A percentile compares a stretch with the other conserved stretches of the same genome.
phyloP scores from a whole-genome alignment of 2,888 invertebrate species.

The Drosophila prostipennis region DNA sequence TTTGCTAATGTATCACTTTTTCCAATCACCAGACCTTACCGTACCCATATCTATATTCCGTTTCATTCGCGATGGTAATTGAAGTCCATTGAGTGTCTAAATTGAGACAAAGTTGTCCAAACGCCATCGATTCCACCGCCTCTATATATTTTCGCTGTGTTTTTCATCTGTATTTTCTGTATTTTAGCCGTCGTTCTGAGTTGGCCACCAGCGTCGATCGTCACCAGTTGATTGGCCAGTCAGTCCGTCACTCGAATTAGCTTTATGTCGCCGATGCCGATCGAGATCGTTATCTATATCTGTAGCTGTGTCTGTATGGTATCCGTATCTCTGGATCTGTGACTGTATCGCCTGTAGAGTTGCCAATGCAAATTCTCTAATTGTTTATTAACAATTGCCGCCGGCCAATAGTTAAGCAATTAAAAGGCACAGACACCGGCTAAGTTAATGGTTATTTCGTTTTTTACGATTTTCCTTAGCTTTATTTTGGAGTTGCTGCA shows the following conservation, averaged over 20 bases:
- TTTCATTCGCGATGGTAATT: conserved; percentile 47
- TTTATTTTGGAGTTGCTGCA: conserved; percentile 39
- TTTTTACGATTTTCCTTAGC: conserved; percentile 26
- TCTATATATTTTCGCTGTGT: not conserved
- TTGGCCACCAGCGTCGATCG: conserved; percentile 63
- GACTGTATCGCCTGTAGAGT: conserved; percentile 1
- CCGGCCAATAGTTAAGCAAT: conserved; percentile 74
- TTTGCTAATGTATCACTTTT: not conserved
- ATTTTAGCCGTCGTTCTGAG: conserved; percentile 38
- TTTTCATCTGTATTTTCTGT: conserved; percentile 1
- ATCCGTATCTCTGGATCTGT: conserved; percentile 28
- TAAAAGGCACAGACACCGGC: conserved; percentile 63
- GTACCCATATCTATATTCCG: conserved; percentile 1
- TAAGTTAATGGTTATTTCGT: conserved; percentile 15
- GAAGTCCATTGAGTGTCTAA: conserved; percentile 71
- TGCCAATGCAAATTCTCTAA: conserved; percentile 66
- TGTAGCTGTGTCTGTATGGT: conserved; percentile 15
- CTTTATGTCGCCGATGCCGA: conserved; percentile 47
- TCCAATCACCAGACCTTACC: conserved; percentile 7
- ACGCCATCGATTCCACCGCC: conserved; percentile 15
- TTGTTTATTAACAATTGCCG: conserved; percentile 77
- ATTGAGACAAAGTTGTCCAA: conserved; percentile 58
- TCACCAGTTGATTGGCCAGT: conserved; percentile 49
- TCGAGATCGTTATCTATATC: conserved; percentile 42
- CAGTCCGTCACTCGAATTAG: conserved; percentile 69